Conservation (phyloP, 92 coral and sea anemone species). For the Heliopora coerulea region DNA sequence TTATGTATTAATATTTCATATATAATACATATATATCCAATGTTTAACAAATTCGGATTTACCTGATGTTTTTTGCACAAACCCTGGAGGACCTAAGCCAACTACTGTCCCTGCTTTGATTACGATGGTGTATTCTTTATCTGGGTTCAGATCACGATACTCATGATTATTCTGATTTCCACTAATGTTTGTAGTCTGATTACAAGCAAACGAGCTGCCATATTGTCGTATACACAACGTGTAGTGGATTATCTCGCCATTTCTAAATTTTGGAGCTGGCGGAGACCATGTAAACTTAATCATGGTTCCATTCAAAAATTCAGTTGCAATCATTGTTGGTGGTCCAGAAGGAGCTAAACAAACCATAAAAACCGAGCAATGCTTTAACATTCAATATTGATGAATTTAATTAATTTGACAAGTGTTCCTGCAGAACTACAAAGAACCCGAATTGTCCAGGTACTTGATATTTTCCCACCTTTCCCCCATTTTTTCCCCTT, state of each 20-base stretch:
- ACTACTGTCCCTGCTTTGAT: slow-evolving; percentile 22
- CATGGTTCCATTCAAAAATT: background rate
- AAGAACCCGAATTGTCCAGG: too few species aligned
- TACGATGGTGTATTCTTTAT: background rate
- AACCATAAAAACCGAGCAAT: too few species aligned
- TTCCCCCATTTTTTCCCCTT: too few species aligned
- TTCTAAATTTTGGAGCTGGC: background rate
- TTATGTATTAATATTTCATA: too few species aligned
- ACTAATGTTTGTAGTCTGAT: background rate
- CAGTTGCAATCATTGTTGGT: background rate
- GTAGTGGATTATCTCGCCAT: slow-evolving; percentile 24
- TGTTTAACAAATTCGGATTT: background rate
- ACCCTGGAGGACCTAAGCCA: slow-evolving; percentile 23
- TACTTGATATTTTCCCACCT: too few species aligned
- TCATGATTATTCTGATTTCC: background rate
- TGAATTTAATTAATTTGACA: too few species aligned
- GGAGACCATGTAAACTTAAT: slow-evolving; percentile 8
- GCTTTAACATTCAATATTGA: too few species aligned
- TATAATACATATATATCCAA: too few species aligned
- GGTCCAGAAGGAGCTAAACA: slow-evolving; percentile 23
- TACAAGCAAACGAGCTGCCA: background rate
- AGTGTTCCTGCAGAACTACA: too few species aligned
- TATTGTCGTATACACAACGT: slow-evolving; percentile 22
- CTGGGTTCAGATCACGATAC: background rate
- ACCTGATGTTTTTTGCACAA: slow-evolving; percentile 16